Percentiles rank a stretch among this genome's conserved stretches.
Conservation (phyloP, 2,888 invertebrate species). For the Timema cristinae region DNA sequence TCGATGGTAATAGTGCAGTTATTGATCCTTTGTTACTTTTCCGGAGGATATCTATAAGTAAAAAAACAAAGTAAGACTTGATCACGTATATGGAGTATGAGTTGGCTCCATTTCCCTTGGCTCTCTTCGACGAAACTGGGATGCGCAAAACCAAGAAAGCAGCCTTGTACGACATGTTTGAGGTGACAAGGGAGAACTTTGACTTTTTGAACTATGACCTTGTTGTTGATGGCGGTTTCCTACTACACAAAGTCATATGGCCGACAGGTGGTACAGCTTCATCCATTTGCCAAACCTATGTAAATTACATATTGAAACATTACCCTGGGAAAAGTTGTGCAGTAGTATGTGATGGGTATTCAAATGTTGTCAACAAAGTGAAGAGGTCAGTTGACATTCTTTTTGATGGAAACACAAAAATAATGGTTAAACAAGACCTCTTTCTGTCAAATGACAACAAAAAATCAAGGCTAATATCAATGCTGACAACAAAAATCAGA, state of each 20-base stretch:
- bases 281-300: too few relatives aligned
- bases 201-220: background rate
- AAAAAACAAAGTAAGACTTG: background rate
- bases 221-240: background rate
- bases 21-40: conserved; percentile 3
- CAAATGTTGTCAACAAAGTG: background rate
- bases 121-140: too few relatives aligned
- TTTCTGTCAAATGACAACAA: conserved; percentile 1
- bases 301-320: too few relatives aligned
- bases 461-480: background rate
- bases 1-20: background rate
- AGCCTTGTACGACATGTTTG: background rate
- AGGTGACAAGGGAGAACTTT: background rate
- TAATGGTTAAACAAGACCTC: background rate
- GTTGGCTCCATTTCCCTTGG: background rate
- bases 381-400: background rate
- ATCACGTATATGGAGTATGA: background rate
- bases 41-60: background rate
- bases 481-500: background rate
- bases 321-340: too few relatives aligned
- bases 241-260: too few relatives aligned
- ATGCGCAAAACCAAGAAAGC: too few relatives aligned
- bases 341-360: background rate
- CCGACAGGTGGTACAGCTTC: too few relatives aligned
- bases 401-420: background rate